Conservation (phyloP, 2,113 vertebrate genomes). For the Hyperoodon ampullatus region DNA sequence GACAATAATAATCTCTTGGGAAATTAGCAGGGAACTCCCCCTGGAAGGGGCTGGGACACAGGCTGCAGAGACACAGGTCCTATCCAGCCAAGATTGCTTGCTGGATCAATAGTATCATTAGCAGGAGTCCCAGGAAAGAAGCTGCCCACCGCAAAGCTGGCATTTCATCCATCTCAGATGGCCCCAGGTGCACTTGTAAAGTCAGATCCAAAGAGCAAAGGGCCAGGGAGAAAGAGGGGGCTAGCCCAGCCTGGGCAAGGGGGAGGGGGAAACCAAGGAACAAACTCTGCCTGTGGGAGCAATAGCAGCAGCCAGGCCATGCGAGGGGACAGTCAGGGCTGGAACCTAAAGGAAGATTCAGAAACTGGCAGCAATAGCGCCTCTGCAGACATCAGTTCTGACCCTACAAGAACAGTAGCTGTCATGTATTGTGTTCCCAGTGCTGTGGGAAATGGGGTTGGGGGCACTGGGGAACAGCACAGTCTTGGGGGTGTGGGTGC, state of each 20-base stretch:
- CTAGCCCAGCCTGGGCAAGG: not conserved
- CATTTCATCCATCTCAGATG: slow-evolving; percentile 56
- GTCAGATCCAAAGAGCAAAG: slow-evolving; percentile 23
- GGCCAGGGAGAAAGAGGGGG: not conserved
- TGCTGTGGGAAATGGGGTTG: not conserved
- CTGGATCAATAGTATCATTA: slow-evolving; percentile 74
- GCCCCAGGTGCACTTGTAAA: fast-evolving
- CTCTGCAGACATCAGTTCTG: not conserved
- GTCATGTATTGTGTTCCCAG: not conserved
- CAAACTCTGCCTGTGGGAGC: not conserved
- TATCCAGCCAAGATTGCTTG: slow-evolving; percentile 24
- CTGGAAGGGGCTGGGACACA: slow-evolving; percentile 3
- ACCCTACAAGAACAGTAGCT: not conserved
- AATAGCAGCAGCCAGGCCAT: not conserved
- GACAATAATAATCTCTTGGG: not conserved
- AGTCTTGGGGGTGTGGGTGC: not conserved
- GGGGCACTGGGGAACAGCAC: too few species aligned
- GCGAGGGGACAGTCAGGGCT: not conserved
- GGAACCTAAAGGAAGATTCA: not conserved
- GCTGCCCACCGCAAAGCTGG: slow-evolving; percentile 5
- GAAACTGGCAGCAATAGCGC: not conserved
- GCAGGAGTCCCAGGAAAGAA: slow-evolving; percentile 39
- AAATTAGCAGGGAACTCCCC: not conserved
- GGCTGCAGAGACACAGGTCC: slow-evolving; percentile 50
- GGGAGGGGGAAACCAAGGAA: not conserved